A percentile compares a stretch with the other conserved stretches of the same genome.
Conservation (phyloP, 2,797 vertebrate genomes). For the Paratrypauchen microcephalus region DNA sequence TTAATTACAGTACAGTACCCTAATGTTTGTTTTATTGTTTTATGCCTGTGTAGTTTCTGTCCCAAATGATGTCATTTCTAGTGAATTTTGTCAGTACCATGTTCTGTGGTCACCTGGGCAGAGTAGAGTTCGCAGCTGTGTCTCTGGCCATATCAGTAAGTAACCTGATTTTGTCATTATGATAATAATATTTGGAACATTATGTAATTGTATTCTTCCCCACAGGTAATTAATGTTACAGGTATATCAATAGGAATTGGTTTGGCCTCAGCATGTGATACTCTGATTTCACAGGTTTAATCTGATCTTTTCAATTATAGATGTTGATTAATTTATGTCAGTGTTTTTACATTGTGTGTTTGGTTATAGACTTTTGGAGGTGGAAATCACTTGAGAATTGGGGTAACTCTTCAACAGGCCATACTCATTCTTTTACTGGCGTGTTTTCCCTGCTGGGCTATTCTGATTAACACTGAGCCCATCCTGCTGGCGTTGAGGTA, state of each 20-base stretch:
- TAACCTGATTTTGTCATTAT: conserved; percentile 4
- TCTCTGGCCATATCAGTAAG: conserved; percentile 81
- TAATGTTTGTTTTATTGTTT: neutral
- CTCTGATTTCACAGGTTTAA: conserved; percentile 79
- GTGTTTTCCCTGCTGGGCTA: conserved; percentile 89
- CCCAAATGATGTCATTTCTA: conserved; percentile 78
- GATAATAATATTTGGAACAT: neutral
- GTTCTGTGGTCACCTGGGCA: conserved; percentile 89
- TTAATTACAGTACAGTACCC: neutral
- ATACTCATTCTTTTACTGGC: conserved; percentile 82
- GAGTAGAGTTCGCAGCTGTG: conserved; percentile 80
- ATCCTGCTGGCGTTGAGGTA: conserved; percentile 82
- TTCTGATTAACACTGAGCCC: conserved; percentile 86
- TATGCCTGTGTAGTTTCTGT: conserved; percentile 67
- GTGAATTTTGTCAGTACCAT: conserved; percentile 82
- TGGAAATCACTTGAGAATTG: conserved; percentile 81
- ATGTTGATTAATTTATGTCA: neutral
- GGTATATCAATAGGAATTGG: conserved; percentile 84
- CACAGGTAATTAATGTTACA: conserved; percentile 84
- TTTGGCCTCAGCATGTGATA: conserved; percentile 84
- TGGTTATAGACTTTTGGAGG: conserved; percentile 79
- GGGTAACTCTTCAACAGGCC: conserved; percentile 83
- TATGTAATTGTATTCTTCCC: neutral
- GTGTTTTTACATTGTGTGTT: neutral
- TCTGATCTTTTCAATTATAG: neutral